Evolutionary conservation across 2,888 invertebrate species (phyloP), one percentile per base, ranked within the genome.

Genomic region (Noctua fimbriata): DNA sequence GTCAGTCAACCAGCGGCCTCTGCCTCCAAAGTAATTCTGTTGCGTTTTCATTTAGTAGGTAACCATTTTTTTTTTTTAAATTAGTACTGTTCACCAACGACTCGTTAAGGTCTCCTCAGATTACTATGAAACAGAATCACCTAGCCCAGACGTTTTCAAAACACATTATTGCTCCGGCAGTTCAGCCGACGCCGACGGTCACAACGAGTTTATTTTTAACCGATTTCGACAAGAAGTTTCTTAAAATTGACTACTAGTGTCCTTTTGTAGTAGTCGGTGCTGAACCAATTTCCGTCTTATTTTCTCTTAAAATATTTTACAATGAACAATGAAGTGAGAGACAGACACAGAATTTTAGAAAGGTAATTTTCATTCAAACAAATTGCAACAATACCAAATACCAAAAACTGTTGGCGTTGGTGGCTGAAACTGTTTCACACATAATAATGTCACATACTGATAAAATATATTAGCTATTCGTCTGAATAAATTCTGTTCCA

Each of bases 261-360:
- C 9, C 32, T 18, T 32, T 52, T 58, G 52, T 41, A 55, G 24
- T 36, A 10, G 55, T 28, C 36, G 9, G 18, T 58, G 47, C n/a
- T 7, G 41, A 67, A 67, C 41, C 7, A n/a, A 67, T 44, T 65
- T 65, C 10, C 65, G 65, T 36, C 32, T 67, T 67, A 79, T 75
- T 79, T 81, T 79, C 76, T 55, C 65, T 32, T 24, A 18, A 82
- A 76, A n/a, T 66, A 82, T 79, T 76, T 58, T 24, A 79, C 79
- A 79, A 77, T 49, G 41, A 58, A 58, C 66, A 83, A 76, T 83
- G 67, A 41, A 21, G 21, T 58, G 65, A 28, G 76, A 82, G 36
- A 75, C 28, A 52, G 52, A 63, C 44, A 41, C 32, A 52, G 41
- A 49, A 41, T 16, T 55, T 47, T 47, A 79, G 82, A 79, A 79